A percentile compares a stretch with the other conserved stretches of the same genome.
phyloP scores from a whole-genome alignment of 2,888 invertebrate genomes.

The Ichneumoninae sp. region DNA sequence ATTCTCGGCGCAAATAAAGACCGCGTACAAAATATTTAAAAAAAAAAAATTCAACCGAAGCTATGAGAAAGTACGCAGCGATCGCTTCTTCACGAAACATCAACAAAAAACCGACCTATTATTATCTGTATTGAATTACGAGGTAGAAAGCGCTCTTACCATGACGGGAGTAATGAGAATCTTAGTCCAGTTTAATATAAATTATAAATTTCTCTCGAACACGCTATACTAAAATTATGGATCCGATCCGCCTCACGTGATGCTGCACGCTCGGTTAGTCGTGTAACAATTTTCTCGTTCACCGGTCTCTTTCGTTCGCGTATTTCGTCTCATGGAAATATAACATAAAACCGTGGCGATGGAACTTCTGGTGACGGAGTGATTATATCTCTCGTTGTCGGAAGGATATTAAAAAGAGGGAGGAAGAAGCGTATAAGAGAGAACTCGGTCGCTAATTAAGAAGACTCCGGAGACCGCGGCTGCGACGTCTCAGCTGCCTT shows the following conservation, averaged over 20 bases:
- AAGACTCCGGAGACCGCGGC: conserved; percentile 26
- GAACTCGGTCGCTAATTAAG: conserved; percentile 53
- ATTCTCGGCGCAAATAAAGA: background rate
- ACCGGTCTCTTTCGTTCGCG: conserved; percentile 5
- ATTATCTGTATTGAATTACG: conserved; percentile 1
- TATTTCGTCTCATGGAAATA: background rate
- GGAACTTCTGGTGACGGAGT: conserved; percentile 31
- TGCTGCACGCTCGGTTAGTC: conserved; percentile 5
- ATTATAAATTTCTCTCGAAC: conserved; percentile 31
- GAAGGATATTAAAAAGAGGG: background rate
- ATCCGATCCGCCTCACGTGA: conserved; percentile 17
- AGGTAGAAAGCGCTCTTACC: conserved; percentile 23
- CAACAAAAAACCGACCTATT: conserved; percentile 3
- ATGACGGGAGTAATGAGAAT: conserved; percentile 18
- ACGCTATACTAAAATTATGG: conserved; percentile 22
- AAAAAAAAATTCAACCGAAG: background rate
- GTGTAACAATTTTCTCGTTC: conserved; percentile 40
- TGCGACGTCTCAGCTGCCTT: conserved; percentile 26
- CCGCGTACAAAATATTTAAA: background rate
- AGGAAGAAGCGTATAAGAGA: background rate
- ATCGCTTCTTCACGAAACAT: background rate
- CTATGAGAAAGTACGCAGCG: conserved; percentile 1
- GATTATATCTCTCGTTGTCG: conserved; percentile 35
- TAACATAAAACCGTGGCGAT: conserved; percentile 24
- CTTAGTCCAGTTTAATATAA: conserved; percentile 18